Evolutionary conservation across 2,797 vertebrate genomes (phyloP), one percentile per base, ranked within the genome.

Genomic region (Taenioides sp.): DNA sequence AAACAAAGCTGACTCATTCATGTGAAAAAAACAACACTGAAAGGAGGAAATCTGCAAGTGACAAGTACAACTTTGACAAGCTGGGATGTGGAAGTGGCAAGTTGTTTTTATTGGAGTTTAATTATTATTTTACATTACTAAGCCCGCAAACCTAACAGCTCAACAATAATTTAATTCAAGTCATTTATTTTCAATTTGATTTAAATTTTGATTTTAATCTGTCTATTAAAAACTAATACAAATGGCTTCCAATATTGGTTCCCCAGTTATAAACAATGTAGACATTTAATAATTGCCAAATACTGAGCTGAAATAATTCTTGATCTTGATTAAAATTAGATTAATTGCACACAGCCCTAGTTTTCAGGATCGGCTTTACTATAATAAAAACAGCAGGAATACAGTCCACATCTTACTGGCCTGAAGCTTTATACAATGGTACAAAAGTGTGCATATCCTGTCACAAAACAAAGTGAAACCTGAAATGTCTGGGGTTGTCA

Each of bases 1-100:
- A 71, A 57, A 75, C 47, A 70, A 73, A 80, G 65, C 65, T 34
- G 73, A 71, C 72, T 79, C 71, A 69, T 76, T 27, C 47, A 79
- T 6, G 58, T 60, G 25, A 27, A 6, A 60, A 2, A 43, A 55
- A 80, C 5, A 1, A 54, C 67, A 67, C 43, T 16, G 43, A 5
- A 69, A 67, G 23, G 59, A 77, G 70, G 70, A 73, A 66, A 67
- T 43, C 14, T 43, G 14, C 40, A 43, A 47, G 43, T 47, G 43
- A 47, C 43, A 40, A 68, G 69, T 65, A 28, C 17, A 31, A n/a
- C 6, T 34, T n/a, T 61, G 55, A 58, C 22, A n/a, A 23, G n/a
- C n/a, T 22, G 7, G 11, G 3, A 7, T 55, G n/a, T 14, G 16
- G 5, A 58, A 12, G 4, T 16, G 12, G 0, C 1, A 1, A 16